Base-by-base conservation (phyloP, 1,140 invertebrate species). In the Sitobion miscanthi region DNA sequence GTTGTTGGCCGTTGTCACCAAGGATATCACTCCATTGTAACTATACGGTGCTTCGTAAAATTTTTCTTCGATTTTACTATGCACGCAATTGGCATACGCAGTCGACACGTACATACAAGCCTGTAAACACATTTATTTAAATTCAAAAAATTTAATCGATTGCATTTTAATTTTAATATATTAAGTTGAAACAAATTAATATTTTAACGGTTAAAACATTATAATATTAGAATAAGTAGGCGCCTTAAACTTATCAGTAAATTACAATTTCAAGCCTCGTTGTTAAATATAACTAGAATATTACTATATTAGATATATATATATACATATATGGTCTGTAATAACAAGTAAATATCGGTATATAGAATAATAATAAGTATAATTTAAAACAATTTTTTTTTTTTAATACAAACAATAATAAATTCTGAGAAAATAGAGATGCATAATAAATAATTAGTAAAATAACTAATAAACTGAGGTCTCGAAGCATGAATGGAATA, bases 81-180 rank as follows among this genome's bases (percentile, higher is more conserved):
- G 95, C 94, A 96, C 96, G 94, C 96, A 97, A 95, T 97, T 97
- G 94, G 96, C 96, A 94, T 97, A 97, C 5, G 96, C 96, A 8
- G 97, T 97, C 17, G 96, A 97, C 77, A 97, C 96, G 94, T 97
- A 96, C 35, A 97, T 95, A 52, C 69, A 90, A 1, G 91, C 38
- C 77, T 91, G 45, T 9, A 82, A 52, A 45, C 17, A 91, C 20
- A 83, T 83, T 83, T 23, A 83, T 83, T 20, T 38, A 35, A 35
- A 35, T 82, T 38, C 5, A 82, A 20, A 82, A 5, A 17, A 30
- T 17, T 52, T 4, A n/a, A 69, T 69, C 3, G 9, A 30, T 69
- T 11, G 14, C 17, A 82, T 35, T 35, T 77, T 35, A 77, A 82
- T 82, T 20, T 35, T 17, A 77, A 77, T 77, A 69, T 69, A 47